Base-by-base conservation (phyloP, 2,113 vertebrate genomes). In the Ceuthmochares aereus region DNA sequence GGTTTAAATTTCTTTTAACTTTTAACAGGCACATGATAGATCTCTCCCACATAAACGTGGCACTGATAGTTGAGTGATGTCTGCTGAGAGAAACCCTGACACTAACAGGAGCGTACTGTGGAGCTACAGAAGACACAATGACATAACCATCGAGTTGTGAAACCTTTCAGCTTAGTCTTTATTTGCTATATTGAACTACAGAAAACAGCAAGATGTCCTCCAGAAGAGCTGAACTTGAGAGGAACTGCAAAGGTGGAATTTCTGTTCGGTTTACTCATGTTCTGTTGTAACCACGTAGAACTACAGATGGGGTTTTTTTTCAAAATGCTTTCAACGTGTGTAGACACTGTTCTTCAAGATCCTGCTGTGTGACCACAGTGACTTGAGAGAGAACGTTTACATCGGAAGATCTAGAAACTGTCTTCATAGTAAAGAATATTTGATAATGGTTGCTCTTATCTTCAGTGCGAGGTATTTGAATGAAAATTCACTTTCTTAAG, bases 41-140 rank as follows among this genome's bases (percentile, higher is more conserved):
- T 97, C 97, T 99, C 97, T 99, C 99, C 95, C 99, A 99, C 98
- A 99, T 99, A 95, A 99, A 99, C 10, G 99, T 99, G 97, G 98
- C 99, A 27, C 98, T 99, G 96, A 98, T 99, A 64, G 98, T 99
- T 63, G 99, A 99, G 98, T 99, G 99, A 99, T 42, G 37, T 30
- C 94, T 76, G 13, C 76, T 75, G 72, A 78, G 69, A 89, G 68
- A 45, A 94, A 55, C 80, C 88, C 60, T 34, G 32, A 49, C 54
- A 29, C 93, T 87, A n/a, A 32, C 77, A 79, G 82, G 72, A 84
- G 52, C 34, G 4, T 45, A 26, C 89, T 87, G 74, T 82, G 97
- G 96, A 90, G 52, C 93, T 78, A 40, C 97, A n/a, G 59, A 14
- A 92, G 94, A 74, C 51, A 18, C 60, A 23, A 45, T 86, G 87